These are phyloP conservation scores for Tilapia sparmanii DNA, from an alignment of 2,113 vertebrate species.

Conservation along the genomic window DNA sequence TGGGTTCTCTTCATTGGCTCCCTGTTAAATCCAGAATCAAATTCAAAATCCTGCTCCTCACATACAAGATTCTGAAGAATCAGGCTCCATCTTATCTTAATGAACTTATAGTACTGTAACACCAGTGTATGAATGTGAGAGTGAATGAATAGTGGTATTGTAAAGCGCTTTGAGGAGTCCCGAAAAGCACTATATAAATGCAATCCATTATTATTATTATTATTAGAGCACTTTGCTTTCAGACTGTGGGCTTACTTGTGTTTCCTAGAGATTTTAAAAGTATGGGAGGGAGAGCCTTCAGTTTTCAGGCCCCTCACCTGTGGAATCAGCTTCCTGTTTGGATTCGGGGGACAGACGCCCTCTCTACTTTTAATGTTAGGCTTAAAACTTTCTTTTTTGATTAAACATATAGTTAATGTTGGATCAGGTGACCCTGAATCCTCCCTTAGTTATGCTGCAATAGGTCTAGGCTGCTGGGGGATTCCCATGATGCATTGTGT, in stretches of 20 bases:
- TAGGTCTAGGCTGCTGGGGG: background rate
- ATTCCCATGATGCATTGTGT: background rate
- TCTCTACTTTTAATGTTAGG: background rate
- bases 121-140: no score
- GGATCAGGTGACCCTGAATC: background rate
- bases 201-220: no score
- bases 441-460: background rate
- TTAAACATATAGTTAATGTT: background rate
- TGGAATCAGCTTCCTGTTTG: background rate
- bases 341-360: background rate
- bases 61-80: background rate
- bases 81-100: background rate
- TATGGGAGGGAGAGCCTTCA: background rate
- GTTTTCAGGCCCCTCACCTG: background rate
- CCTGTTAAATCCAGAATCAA: background rate
- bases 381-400: background rate
- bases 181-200: no score
- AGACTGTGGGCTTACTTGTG: background rate
- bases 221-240: background rate
- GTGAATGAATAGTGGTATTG: no score
- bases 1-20: background rate
- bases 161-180: no score
- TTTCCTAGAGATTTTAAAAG: background rate
- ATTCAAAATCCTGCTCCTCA: background rate
- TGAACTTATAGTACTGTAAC: background rate